Evolutionary conservation across 2,888 invertebrate species (phyloP), one percentile per base, ranked within the genome.

Genomic region (Drosophila borborema): DNA sequence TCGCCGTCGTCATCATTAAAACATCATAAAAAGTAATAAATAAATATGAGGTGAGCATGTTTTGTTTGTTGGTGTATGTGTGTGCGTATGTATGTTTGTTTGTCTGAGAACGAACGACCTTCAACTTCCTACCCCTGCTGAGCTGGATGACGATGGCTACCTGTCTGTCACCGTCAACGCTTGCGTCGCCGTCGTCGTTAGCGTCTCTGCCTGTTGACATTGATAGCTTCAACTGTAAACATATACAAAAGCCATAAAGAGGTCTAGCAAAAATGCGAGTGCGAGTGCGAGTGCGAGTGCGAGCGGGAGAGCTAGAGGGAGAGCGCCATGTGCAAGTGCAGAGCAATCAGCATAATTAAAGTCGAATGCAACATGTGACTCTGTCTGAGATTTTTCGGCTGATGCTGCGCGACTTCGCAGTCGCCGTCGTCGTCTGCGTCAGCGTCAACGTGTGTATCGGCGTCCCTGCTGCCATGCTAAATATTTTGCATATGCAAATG

Each of bases 1-100:
- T 59, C 63, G 86, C 58, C 69, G 89, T 74, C 53, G 78, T 74
- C 85, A 85, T 89, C 85, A 85, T 85, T 85, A 85, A 85, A 85
- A 85, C 85, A 89, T 89, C 85, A 85, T 85, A 85, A 85, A 85
- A 85, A 85, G 90, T 85, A 85, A 85, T 85, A 85, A 85, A 85
- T 85, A 85, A 85, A 85, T 85, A 85, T 85, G 85, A 87, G 86
- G 73, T 54, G 74, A 72, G 61, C 66, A 69, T 77, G 65, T 63
- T 72, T 71, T 69, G 59, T 71, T 62, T 62, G 68, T 63, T 54
- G 51, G 48, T 48, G 65, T 55, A 49, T 60, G 69, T 67, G 49
- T 67, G 55, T 49, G 58, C 64, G 60, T 60, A 40, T 68, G 56
- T 65, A 49, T 74, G 62, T 64, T 41, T 61, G 46, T 72, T 58